A percentile compares a stretch with the other conserved stretches of the same genome.
Evolutionary conservation across 35 echinoderm and acorn worm species (phyloP).

Genomic region (Heliocidaris erythrogramma): DNA sequence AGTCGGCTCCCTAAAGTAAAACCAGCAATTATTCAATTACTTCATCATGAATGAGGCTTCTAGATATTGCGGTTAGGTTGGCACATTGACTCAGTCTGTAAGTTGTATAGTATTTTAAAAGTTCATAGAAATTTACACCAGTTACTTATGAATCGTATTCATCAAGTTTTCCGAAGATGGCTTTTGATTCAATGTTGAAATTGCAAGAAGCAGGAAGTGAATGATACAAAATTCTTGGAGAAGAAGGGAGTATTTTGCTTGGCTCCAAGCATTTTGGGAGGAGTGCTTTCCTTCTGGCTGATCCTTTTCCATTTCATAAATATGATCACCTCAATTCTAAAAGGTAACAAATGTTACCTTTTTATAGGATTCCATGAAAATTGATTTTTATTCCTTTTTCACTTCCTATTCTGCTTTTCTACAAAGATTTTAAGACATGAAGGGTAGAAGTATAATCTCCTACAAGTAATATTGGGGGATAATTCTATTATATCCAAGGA

Average conservation of each 20-base stretch:
- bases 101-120: neutral
- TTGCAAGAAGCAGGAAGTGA: neutral
- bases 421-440: neutral
- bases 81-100: neutral
- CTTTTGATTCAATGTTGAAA: neutral
- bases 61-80: neutral
- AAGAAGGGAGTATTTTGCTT: constrained; percentile 2
- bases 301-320: no score
- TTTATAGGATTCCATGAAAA: neutral
- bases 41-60: neutral
- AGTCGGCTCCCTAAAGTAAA: neutral
- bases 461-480: neutral
- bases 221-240: neutral
- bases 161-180: neutral
- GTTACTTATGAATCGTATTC: neutral
- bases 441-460: neutral
- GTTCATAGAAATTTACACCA: neutral
- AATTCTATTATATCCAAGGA: neutral
- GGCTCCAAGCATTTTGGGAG: neutral
- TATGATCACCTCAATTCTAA: neutral
- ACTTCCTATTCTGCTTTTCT: neutral
- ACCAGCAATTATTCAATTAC: neutral
- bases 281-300: neutral
- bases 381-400: neutral
- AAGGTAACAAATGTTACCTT: neutral